A percentile compares a stretch with the other conserved stretches of the same genome.
These are phyloP conservation scores for Micrasema minimum DNA, from an alignment of 1,140 invertebrate genomes.

Conservation along the genomic window DNA sequence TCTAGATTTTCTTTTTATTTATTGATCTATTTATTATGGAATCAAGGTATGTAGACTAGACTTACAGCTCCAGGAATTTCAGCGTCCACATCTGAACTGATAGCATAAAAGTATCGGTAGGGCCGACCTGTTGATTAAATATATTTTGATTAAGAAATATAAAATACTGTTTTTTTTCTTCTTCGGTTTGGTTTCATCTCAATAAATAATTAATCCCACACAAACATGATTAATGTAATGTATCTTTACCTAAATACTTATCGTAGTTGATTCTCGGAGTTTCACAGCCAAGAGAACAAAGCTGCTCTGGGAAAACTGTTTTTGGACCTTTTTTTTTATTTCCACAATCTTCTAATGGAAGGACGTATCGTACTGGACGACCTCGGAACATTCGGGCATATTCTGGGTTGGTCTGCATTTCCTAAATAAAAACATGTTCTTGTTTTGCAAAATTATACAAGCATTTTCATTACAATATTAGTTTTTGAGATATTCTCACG, in stretches of 20 bases:
- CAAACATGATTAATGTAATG: too few species aligned
- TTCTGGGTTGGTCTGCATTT: conserved; percentile 81
- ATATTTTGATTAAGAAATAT: not conserved
- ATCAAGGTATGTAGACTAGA: too few species aligned
- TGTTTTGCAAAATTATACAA: too few species aligned
- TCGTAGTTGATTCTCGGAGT: conserved; percentile 85
- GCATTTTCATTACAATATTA: too few species aligned
- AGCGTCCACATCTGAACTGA: conserved; percentile 85
- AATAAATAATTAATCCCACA: too few species aligned
- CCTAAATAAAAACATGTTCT: conserved; percentile 67
- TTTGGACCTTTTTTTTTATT: conserved; percentile 63
- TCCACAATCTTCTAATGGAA: conserved; percentile 70
- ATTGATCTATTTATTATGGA: too few species aligned
- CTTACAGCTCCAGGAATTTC: conserved; percentile 82
- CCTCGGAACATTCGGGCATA: conserved; percentile 84
- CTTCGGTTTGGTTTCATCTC: too few species aligned
- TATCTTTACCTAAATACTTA: conserved; percentile 67
- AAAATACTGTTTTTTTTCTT: too few species aligned
- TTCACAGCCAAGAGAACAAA: conserved; percentile 84
- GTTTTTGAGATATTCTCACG: too few species aligned
- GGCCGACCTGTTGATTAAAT: conserved; percentile 62
- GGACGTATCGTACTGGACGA: conserved; percentile 77
- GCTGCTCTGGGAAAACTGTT: conserved; percentile 71
- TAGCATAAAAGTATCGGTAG: conserved; percentile 90
- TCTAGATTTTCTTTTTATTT: too few species aligned